Evolutionary conservation across 2,113 vertebrate species (phyloP).

Genomic region (Gnathonemus echidnorhynchus): DNA sequence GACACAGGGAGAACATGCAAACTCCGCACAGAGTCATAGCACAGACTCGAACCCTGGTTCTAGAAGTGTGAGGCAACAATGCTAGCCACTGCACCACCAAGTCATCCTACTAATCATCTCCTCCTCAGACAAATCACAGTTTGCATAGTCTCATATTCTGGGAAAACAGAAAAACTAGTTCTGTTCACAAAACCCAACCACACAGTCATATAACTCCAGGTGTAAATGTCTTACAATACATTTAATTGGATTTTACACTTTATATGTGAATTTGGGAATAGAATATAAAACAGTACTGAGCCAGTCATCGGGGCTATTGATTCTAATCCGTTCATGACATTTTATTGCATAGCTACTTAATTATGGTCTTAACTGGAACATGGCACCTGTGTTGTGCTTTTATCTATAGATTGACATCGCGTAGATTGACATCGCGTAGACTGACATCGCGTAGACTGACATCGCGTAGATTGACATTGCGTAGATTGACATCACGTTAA

Average conservation of each 20-base stretch:
- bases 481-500: neutral
- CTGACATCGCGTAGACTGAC: neutral
- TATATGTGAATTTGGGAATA: neutral
- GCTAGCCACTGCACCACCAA: neutral
- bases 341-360: neutral
- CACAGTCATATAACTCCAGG: neutral
- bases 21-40: no score
- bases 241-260: neutral
- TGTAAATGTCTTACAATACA: neutral
- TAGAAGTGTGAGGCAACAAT: no score
- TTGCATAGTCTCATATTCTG: neutral
- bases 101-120: neutral
- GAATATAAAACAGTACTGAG: neutral
- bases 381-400: neutral
- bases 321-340: neutral
- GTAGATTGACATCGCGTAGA: neutral
- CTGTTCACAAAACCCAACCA: neutral
- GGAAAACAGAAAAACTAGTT: neutral
- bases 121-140: neutral
- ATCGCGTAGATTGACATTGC: neutral
- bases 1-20: no score
- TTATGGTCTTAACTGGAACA: neutral
- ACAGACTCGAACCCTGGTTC: neutral
- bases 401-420: neutral
- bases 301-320: neutral